A percentile compares a stretch with the other conserved stretches of the same genome.
Evolutionary conservation across 2,113 vertebrate species (phyloP).

Genomic region (Trogon melanurus): DNA sequence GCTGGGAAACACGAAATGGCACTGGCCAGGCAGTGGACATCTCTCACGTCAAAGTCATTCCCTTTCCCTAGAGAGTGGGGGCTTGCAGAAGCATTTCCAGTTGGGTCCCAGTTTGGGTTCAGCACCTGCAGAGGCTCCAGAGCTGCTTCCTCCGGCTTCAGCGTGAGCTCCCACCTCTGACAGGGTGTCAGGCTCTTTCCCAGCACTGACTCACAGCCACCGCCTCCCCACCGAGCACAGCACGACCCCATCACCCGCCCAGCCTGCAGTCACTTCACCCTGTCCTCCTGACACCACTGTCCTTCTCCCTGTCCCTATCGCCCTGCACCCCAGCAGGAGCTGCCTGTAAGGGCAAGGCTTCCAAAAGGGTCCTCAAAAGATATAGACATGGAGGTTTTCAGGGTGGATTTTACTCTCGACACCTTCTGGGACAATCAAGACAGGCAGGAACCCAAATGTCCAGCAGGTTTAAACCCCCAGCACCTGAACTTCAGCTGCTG

Average conservation of each 20-base stretch:
- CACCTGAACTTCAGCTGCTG: not conserved
- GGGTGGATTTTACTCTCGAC: not conserved
- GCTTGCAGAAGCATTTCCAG: not conserved
- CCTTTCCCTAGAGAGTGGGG: not conserved
- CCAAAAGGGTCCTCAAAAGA: not conserved
- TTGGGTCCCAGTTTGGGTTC: not conserved
- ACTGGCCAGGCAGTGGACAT: not conserved
- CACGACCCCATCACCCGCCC: fast-evolving
- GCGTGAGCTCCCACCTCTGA: not conserved
- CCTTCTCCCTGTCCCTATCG: not conserved
- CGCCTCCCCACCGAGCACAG: not conserved
- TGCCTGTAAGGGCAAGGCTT: not conserved
- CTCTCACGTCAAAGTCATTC: fast-evolving
- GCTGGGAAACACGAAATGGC: not conserved
- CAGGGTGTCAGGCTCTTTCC: not conserved
- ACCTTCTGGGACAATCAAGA: not conserved
- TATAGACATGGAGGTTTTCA: not conserved
- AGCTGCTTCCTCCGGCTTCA: not conserved
- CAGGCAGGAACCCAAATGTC: not conserved
- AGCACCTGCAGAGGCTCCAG: not conserved
- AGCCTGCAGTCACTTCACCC: not conserved
- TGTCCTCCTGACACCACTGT: not conserved
- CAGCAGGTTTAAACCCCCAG: not conserved
- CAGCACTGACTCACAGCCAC: not conserved
- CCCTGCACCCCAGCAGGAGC: not conserved